These are phyloP conservation scores for Theonella swinhoei DNA, from an alignment of 37 sponge, comb jelly and placozoan species.

Conservation along the genomic window DNA sequence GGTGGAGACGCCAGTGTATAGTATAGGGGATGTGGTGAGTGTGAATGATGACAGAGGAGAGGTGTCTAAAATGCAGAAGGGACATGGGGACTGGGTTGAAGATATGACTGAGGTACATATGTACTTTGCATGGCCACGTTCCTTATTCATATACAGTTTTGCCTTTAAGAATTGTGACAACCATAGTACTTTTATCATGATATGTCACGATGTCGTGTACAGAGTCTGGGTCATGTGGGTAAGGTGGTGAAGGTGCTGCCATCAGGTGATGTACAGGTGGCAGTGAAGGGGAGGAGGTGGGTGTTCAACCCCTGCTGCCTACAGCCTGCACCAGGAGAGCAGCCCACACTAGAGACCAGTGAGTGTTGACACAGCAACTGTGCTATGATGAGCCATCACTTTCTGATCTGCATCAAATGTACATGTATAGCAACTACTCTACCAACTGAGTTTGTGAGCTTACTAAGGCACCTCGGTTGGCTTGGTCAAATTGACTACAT, in stretches of 20 bases:
- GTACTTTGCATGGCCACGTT: neutral
- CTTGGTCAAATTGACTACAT: too few species aligned
- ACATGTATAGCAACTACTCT: too few species aligned
- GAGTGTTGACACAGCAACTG: too few species aligned
- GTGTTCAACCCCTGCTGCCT: conserved; percentile 1
- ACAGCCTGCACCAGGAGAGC: neutral
- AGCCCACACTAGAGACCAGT: too few species aligned
- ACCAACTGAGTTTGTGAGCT: too few species aligned
- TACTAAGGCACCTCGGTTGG: too few species aligned
- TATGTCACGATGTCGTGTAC: too few species aligned
- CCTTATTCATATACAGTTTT: neutral
- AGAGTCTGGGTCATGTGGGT: neutral
- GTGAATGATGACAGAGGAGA: conserved; percentile 27
- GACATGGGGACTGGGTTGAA: conserved; percentile 64
- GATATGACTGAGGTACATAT: conserved; percentile 41
- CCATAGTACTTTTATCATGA: too few species aligned
- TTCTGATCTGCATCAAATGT: too few species aligned
- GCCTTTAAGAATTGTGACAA: neutral
- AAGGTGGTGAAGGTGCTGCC: conserved; percentile 7
- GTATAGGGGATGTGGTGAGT: conserved; percentile 46
- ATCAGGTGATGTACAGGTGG: neutral
- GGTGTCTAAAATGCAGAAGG: conserved; percentile 47
- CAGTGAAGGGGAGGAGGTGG: conserved; percentile 5
- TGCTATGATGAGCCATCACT: too few species aligned
- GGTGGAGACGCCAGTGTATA: conserved; percentile 10